Conservation (phyloP, 2,113 vertebrate species). For the Chionodraco myersi region DNA sequence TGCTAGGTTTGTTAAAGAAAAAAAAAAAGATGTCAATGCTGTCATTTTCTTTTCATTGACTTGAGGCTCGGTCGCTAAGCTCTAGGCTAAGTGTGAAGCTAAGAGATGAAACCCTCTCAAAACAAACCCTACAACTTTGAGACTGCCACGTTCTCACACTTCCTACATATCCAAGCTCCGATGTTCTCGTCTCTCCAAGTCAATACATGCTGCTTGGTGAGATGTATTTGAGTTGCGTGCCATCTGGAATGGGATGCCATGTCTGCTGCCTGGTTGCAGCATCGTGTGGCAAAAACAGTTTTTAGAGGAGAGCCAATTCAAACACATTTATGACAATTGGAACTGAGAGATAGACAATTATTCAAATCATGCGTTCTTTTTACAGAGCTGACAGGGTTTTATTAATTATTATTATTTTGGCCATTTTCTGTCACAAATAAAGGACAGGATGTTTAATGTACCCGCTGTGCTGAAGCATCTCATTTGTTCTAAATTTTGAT, state of each 20-base stretch:
- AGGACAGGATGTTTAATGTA: conserved; percentile 34
- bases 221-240: conserved; percentile 33
- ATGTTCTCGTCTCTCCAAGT: conserved; percentile 15
- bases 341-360: conserved; percentile 2
- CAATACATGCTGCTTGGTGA: conserved; percentile 29
- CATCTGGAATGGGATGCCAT: conserved; percentile 54
- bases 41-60: conserved; percentile 26
- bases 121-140: conserved; percentile 11
- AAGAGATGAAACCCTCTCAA: conserved; percentile 8
- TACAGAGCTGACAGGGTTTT: conserved; percentile 2
- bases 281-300: conserved; percentile 23
- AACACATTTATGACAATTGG: not conserved
- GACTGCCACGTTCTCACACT: conserved; percentile 4
- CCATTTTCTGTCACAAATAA: conserved; percentile 32
- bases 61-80: not conserved
- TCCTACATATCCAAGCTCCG: conserved; percentile 35
- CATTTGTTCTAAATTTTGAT: conserved; percentile 20
- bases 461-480: conserved; percentile 39
- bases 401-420: conserved; percentile 17
- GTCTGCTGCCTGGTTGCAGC: conserved; percentile 52
- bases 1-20: conserved; percentile 29
- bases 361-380: conserved; percentile 6
- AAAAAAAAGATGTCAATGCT: conserved; percentile 18
- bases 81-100: not conserved
- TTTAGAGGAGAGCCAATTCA: conserved; percentile 11